These are phyloP conservation scores for Ptiloglossa arizonensis DNA, from an alignment of 1,140 invertebrate species.

Conservation along the genomic window DNA sequence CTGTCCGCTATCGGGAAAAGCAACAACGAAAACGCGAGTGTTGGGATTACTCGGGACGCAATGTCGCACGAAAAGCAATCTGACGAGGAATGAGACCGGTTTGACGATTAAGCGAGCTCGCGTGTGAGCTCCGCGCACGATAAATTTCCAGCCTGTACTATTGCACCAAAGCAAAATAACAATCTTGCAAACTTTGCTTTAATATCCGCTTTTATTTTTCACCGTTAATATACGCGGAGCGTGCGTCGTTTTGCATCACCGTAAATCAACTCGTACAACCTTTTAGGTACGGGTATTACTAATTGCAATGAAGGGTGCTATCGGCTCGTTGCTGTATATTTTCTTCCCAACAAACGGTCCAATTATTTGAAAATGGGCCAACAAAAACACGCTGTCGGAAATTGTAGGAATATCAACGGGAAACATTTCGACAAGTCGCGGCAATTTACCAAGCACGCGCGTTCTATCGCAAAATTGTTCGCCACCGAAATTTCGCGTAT, in stretches of 20 bases:
- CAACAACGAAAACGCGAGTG: background rate
- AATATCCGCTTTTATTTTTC: background rate
- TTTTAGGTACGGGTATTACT: background rate
- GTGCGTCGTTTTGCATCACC: background rate
- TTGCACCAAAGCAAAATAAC: conserved; percentile 4
- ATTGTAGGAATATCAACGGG: background rate
- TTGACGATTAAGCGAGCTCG: conserved; percentile 44
- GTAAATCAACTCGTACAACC: background rate
- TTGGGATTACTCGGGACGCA: background rate
- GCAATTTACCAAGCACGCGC: background rate
- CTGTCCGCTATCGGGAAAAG: conserved; percentile 22
- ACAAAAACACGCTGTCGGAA: background rate
- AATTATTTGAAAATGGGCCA: background rate
- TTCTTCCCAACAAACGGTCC: background rate
- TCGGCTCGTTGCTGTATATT: background rate
- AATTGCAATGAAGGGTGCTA: background rate
- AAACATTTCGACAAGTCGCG: conserved; percentile 7
- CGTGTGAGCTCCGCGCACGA: conserved; percentile 31
- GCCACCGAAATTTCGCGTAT: conserved; percentile 1
- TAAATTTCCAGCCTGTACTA: conserved; percentile 31
- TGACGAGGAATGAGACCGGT: conserved; percentile 56
- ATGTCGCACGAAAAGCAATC: conserved; percentile 25
- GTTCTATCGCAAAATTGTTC: conserved; percentile 28
- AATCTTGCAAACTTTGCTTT: background rate
- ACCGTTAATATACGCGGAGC: background rate